Percentiles rank a stretch among this genome's conserved stretches.
Conservation (phyloP, 2,113 vertebrate genomes). For the Megalops atlanticus region DNA sequence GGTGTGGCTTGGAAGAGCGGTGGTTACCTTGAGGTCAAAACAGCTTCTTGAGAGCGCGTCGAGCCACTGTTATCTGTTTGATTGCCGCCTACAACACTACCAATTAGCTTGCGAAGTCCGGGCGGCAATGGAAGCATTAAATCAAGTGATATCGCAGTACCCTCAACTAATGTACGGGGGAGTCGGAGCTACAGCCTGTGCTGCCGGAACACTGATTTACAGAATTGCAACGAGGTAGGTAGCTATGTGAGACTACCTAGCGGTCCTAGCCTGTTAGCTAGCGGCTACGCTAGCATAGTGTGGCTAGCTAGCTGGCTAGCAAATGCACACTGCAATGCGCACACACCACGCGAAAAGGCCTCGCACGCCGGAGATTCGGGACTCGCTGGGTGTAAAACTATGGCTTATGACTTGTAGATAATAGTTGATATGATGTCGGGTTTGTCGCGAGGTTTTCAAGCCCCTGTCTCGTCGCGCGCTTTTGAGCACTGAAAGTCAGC, state of each 20-base stretch:
- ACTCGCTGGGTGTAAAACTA: too few species aligned
- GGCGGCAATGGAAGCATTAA: slow-evolving; percentile 75
- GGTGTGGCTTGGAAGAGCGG: neutral
- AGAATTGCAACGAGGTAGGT: slow-evolving; percentile 80
- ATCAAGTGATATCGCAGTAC: slow-evolving; percentile 64
- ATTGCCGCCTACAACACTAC: neutral
- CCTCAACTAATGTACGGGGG: slow-evolving; percentile 77
- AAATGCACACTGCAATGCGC: too few species aligned
- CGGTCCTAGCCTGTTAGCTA: too few species aligned
- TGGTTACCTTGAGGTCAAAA: neutral
- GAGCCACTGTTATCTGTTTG: neutral
- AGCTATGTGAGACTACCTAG: neutral
- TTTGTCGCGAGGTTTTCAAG: too few species aligned
- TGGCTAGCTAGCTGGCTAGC: too few species aligned
- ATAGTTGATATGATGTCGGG: too few species aligned
- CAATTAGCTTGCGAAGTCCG: neutral
- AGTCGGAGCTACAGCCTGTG: slow-evolving; percentile 77
- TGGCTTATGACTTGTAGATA: too few species aligned
- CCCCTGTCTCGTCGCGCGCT: too few species aligned
- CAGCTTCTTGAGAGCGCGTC: neutral
- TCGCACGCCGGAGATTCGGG: too few species aligned
- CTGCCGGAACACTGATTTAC: slow-evolving; percentile 80
- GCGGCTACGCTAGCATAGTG: neutral
- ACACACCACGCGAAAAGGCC: neutral
- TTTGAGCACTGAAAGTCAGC: too few species aligned